A percentile compares a stretch with the other conserved stretches of the same genome.
Conservation (phyloP, 2,113 vertebrate species). For the Thalassarche chlororhynchos region DNA sequence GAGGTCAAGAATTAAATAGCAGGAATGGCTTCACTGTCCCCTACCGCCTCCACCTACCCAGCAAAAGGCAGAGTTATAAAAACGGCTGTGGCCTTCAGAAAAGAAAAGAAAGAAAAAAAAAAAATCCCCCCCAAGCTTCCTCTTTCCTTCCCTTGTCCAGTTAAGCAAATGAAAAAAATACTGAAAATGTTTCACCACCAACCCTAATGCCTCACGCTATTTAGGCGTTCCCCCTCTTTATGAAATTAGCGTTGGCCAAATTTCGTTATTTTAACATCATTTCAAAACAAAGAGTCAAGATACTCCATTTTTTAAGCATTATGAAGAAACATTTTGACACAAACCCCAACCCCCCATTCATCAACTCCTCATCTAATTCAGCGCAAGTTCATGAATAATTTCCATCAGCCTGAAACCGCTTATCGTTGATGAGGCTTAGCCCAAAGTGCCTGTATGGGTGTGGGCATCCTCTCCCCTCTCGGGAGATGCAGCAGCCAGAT, state of each 20-base stretch:
- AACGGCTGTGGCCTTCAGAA: background rate
- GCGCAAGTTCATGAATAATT: constrained; percentile 15
- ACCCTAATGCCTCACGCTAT: background rate
- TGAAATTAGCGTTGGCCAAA: background rate
- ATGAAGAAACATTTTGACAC: constrained; percentile 23
- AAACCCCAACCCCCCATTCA: background rate
- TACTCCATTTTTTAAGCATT: background rate
- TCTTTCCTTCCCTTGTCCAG: background rate
- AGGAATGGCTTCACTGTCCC: background rate
- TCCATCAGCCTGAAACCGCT: background rate
- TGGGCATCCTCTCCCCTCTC: background rate
- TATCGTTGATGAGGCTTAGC: background rate
- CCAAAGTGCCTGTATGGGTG: background rate
- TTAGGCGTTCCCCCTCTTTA: background rate
- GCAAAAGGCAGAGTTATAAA: background rate
- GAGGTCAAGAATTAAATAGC: background rate
- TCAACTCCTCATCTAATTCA: background rate
- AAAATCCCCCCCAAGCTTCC: background rate
- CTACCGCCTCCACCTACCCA: background rate
- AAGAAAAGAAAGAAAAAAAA: background rate
- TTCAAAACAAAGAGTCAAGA: background rate
- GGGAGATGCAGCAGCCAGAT: rapidly evolving
- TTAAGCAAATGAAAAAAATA: background rate
- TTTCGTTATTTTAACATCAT: background rate
- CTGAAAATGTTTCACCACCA: background rate